A percentile compares a stretch with the other conserved stretches of the same genome.
These are phyloP conservation scores for Fragum sueziense DNA, from an alignment of 2,888 invertebrate genomes.

Conservation along the genomic window DNA sequence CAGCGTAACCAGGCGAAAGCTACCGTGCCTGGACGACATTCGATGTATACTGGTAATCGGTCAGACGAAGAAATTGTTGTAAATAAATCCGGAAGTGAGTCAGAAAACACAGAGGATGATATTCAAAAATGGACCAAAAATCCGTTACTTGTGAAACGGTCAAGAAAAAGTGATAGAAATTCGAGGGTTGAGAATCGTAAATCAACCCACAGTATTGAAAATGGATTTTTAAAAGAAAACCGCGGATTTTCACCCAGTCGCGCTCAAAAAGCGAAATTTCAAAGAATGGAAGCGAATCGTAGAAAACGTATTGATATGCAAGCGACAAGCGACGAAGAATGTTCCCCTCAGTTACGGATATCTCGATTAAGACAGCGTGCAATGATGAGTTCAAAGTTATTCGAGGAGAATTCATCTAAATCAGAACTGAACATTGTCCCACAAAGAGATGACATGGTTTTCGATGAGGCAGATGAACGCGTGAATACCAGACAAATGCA, in stretches of 20 bases:
- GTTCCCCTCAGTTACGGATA: constrained; percentile 72
- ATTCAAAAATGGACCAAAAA: constrained; percentile 75
- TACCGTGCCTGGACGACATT: constrained; percentile 56
- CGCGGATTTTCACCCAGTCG: constrained; percentile 49
- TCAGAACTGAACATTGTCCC: constrained; percentile 39
- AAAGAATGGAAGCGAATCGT: constrained; percentile 75
- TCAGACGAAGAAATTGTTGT: constrained; percentile 63
- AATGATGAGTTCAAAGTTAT: constrained; percentile 59
- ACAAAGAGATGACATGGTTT: constrained; percentile 17
- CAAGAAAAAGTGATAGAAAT: constrained; percentile 63
- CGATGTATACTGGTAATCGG: constrained; percentile 62
- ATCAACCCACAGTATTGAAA: constrained; percentile 57
- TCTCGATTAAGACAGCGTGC: constrained; percentile 73
- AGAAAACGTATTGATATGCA: constrained; percentile 73
- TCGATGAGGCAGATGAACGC: constrained; percentile 9
- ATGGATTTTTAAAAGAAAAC: constrained; percentile 57
- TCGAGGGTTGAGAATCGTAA: constrained; percentile 67
- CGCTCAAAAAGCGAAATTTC: constrained; percentile 70
- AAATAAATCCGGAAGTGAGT: constrained; percentile 65
- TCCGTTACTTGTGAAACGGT: constrained; percentile 69
- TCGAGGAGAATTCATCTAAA: constrained; percentile 22
- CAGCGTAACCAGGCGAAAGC: constrained; percentile 35
- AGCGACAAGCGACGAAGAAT: constrained; percentile 77
- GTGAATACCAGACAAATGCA: constrained; percentile 31
- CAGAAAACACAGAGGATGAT: constrained; percentile 67